Percentiles rank a stretch among this genome's conserved stretches.
Evolutionary conservation across 2,113 vertebrate genomes (phyloP).

Genomic region (Anthoscopus minutus): DNA sequence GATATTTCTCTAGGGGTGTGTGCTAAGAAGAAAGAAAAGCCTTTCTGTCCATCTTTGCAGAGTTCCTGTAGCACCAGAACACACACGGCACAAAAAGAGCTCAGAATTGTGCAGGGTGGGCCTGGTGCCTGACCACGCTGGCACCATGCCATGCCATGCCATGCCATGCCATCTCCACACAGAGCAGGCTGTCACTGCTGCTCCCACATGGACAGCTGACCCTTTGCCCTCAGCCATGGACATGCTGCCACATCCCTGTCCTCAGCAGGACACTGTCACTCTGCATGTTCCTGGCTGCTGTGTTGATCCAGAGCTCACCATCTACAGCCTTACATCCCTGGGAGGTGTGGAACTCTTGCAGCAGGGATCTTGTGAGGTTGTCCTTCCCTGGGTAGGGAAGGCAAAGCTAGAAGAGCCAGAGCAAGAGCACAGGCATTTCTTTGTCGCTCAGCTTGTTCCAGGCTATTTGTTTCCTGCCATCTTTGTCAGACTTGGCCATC

Average conservation of each 20-base stretch:
- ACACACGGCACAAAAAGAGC: not conserved
- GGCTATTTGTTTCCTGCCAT: slow-evolving; percentile 1
- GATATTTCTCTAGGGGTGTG: not conserved
- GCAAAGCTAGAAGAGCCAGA: not conserved
- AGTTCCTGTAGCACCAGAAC: not conserved
- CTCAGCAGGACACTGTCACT: not conserved
- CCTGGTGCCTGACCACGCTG: fast-evolving
- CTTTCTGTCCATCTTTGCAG: not conserved
- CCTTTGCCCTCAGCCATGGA: not conserved
- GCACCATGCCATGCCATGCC: not conserved
- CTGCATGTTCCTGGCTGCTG: not conserved
- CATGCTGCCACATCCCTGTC: not conserved
- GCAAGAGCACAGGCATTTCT: not conserved
- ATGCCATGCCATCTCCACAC: not conserved
- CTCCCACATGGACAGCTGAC: not conserved
- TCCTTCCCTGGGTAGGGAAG: not conserved
- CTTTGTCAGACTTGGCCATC: slow-evolving; percentile 29
- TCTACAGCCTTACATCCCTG: not conserved
- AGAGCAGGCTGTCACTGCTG: not conserved
- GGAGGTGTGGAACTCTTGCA: not conserved
- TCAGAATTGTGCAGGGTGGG: not conserved
- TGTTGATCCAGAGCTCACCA: not conserved
- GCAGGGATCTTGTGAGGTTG: not conserved
- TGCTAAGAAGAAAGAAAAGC: not conserved
- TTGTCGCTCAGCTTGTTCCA: not conserved